These are phyloP conservation scores for Hypothenemus hampei DNA, from an alignment of 1,140 invertebrate species.

Conservation along the genomic window DNA sequence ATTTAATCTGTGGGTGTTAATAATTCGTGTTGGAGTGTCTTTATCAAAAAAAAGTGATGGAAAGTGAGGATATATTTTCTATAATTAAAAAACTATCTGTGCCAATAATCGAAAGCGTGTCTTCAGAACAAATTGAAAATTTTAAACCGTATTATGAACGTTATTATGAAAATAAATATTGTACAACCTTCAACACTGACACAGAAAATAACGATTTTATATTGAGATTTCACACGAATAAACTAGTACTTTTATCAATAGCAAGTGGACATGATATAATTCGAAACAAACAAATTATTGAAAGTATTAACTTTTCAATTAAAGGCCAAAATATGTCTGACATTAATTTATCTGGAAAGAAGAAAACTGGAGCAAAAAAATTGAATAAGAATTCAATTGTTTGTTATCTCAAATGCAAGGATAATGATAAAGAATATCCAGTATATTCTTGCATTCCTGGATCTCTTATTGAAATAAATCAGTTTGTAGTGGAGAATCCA, in stretches of 20 bases:
- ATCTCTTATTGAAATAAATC: constrained; percentile 21
- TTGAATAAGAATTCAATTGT: constrained; percentile 11
- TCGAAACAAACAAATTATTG: constrained; percentile 16
- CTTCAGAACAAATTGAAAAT: neutral
- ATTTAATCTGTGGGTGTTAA: no score
- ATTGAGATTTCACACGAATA: constrained; percentile 21
- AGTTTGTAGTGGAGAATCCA: constrained; percentile 11
- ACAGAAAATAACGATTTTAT: constrained; percentile 13
- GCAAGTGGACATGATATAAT: constrained; percentile 23
- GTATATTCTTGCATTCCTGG: constrained; percentile 11
- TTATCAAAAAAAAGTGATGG: no score
- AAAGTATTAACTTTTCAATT: constrained; percentile 17
- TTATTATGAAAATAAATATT: constrained; percentile 23
- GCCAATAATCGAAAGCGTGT: constrained; percentile 17
- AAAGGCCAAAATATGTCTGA: constrained; percentile 13
- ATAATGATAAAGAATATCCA: constrained; percentile 20
- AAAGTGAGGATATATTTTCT: no score
- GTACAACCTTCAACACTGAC: constrained; percentile 12
- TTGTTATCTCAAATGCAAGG: constrained; percentile 21
- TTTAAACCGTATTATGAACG: constrained; percentile 16
- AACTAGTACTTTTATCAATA: constrained; percentile 17
- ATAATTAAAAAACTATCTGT: constrained; percentile 17
- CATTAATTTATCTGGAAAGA: constrained; percentile 20
- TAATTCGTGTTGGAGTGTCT: no score
- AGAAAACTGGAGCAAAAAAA: constrained; percentile 21